Conservation (phyloP, 64 coral and sea anemone genomes). For the Porites lutea region DNA sequence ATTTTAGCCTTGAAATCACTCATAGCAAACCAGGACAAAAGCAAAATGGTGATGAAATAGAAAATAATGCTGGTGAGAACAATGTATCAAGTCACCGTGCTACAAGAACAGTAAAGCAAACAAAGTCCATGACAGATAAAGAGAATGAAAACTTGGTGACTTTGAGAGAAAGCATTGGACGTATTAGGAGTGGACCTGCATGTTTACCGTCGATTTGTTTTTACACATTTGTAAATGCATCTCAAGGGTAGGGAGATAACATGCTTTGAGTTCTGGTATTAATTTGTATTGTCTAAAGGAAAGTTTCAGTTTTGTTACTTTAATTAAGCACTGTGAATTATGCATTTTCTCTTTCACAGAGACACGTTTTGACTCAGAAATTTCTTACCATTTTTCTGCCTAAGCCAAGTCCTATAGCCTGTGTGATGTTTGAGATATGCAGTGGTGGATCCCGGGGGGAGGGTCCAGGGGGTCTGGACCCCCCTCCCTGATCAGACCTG, state of each 20-base stretch:
- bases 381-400: too few species aligned
- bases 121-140: conserved; percentile 60
- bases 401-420: too few species aligned
- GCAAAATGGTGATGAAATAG: conserved; percentile 55
- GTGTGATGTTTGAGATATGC: too few species aligned
- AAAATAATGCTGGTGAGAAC: conserved; percentile 42
- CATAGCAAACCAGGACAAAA: conserved; percentile 86
- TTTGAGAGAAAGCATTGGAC: conserved; percentile 88
- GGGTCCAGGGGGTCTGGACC: too few species aligned
- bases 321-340: too few species aligned
- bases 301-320: too few species aligned
- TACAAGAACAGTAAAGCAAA: conserved; percentile 71
- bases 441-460: too few species aligned
- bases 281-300: too few species aligned
- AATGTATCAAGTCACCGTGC: conserved; percentile 13
- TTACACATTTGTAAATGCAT: conserved; percentile 87
- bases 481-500: too few species aligned
- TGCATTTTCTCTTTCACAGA: too few species aligned
- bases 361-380: too few species aligned
- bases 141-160: conserved; percentile 62
- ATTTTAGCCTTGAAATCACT: conserved; percentile 85
- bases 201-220: conserved; percentile 88
- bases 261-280: too few species aligned
- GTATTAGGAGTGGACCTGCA: conserved; percentile 82
- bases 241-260: conserved; percentile 79